Conservation (phyloP, 2,888 invertebrate species). For the Caprella mutica region DNA sequence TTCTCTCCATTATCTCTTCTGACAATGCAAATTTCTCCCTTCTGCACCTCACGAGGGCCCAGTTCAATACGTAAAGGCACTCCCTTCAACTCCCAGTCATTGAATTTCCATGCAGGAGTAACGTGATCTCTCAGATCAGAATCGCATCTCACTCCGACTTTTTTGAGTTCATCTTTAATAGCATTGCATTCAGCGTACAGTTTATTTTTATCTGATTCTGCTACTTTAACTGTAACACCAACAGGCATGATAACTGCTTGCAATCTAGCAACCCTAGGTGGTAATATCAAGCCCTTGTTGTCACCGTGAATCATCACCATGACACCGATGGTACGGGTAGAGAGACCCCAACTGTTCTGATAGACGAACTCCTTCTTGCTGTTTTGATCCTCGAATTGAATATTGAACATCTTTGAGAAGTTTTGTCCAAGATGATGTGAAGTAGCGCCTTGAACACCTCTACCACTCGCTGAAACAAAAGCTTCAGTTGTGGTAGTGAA, state of each 20-base stretch:
- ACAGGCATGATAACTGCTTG: slow-evolving; percentile 89
- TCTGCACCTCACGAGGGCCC: slow-evolving; percentile 87
- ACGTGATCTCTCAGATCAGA: slow-evolving; percentile 88
- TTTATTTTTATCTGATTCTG: slow-evolving; percentile 55
- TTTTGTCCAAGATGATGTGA: slow-evolving; percentile 98
- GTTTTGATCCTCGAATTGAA: slow-evolving; percentile 84
- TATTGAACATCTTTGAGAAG: slow-evolving; percentile 99
- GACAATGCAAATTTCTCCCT: slow-evolving; percentile 76
- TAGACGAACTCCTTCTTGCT: slow-evolving; percentile 67
- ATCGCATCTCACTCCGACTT: slow-evolving; percentile 58
- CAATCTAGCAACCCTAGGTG: slow-evolving; percentile 76
- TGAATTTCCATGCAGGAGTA: slow-evolving; percentile 98
- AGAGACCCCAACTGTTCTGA: slow-evolving; percentile 98
- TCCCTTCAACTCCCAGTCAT: slow-evolving; percentile 61
- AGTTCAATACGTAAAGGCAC: slow-evolving; percentile 87
- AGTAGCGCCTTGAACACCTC: slow-evolving; percentile 92
- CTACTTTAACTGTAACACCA: slow-evolving; percentile 74
- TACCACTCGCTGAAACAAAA: slow-evolving; percentile 81
- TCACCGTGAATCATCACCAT: slow-evolving; percentile 77
- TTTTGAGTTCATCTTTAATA: slow-evolving; percentile 53
- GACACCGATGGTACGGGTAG: slow-evolving; percentile 55
- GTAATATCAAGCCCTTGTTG: slow-evolving; percentile 88
- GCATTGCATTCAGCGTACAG: slow-evolving; percentile 56
- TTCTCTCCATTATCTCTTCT: slow-evolving; percentile 79
- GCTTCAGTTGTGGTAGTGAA: slow-evolving; percentile 61